A percentile compares a stretch with the other conserved stretches of the same genome.
Conservation (phyloP, 2,113 vertebrate species). For the Phocoena phocoena region DNA sequence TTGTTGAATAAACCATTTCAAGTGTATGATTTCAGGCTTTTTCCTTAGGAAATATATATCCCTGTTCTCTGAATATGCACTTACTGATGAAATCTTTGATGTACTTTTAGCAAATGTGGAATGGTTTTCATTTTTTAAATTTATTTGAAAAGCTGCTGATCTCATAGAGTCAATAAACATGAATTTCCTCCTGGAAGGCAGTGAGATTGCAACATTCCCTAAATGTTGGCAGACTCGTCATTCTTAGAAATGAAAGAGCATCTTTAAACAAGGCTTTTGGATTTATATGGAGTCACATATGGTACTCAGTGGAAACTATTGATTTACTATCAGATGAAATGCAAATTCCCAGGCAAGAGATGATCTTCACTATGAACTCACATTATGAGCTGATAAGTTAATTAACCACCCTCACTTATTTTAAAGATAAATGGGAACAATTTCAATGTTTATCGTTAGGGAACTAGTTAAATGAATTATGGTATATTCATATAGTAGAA, state of each 20-base stretch:
- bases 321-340: conserved; percentile 51
- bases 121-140: conserved; percentile 39
- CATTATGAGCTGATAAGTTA: conserved; percentile 13
- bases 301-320: conserved; percentile 10
- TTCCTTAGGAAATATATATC: conserved; percentile 7
- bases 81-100: conserved; percentile 37
- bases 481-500: background rate
- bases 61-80: background rate
- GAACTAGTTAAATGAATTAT: background rate
- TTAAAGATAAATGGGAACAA: conserved; percentile 23
- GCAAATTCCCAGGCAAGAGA: background rate
- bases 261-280: conserved; percentile 19
- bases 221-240: background rate
- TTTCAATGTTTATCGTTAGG: conserved; percentile 38
- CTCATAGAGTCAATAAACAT: background rate
- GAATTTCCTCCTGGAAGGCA: conserved; percentile 23
- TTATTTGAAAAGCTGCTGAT: conserved; percentile 50
- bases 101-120: conserved; percentile 35
- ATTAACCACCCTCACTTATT: background rate
- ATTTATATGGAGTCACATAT: background rate
- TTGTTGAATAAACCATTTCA: conserved; percentile 3
- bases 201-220: background rate
- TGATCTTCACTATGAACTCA: conserved; percentile 8
- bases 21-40: conserved; percentile 15
- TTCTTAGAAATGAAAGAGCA: conserved; percentile 28